A percentile compares a stretch with the other conserved stretches of the same genome.
Evolutionary conservation across 2,888 invertebrate species (phyloP).

Genomic region (Hedya salicella): DNA sequence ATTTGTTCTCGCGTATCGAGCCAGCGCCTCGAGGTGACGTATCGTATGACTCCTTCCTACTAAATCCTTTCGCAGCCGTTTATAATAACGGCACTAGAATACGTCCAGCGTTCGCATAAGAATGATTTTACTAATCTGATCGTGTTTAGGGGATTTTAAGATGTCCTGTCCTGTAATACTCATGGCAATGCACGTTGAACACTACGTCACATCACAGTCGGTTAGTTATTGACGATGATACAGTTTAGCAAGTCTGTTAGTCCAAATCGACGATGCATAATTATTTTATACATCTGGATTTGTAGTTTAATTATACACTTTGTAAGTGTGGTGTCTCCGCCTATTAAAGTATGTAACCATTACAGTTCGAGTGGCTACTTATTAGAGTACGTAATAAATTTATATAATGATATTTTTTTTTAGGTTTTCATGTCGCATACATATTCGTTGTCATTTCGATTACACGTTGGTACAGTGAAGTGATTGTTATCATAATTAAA

Average conservation of each 20-base stretch:
- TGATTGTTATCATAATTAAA: constrained; percentile 43
- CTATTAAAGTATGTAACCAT: constrained; percentile 83
- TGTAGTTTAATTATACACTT: constrained; percentile 84
- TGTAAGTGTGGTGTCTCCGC: constrained; percentile 83
- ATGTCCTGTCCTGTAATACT: constrained; percentile 67
- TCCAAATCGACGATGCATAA: constrained; percentile 80
- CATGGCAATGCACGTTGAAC: constrained; percentile 65
- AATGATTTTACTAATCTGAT: constrained; percentile 30
- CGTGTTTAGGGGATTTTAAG: constrained; percentile 35
- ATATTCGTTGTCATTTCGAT: constrained; percentile 59
- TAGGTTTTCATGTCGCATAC: constrained; percentile 65
- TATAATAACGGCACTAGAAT: constrained; percentile 36
- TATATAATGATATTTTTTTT: constrained; percentile 72
- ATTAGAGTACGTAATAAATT: constrained; percentile 80
- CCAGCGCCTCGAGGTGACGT: constrained; percentile 11
- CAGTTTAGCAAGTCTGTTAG: constrained; percentile 72
- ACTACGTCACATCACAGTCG: constrained; percentile 78
- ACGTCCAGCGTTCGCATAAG: constrained; percentile 32
- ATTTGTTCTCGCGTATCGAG: constrained; percentile 10
- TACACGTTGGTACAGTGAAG: constrained; percentile 57
- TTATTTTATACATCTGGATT: constrained; percentile 81
- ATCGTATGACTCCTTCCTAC: constrained; percentile 25
- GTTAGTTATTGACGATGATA: constrained; percentile 62
- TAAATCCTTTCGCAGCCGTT: constrained; percentile 28
- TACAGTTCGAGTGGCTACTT: constrained; percentile 80